A percentile compares a stretch with the other conserved stretches of the same genome.
phyloP scores from a whole-genome alignment of 2,113 vertebrate genomes.

The Alethe diademata region DNA sequence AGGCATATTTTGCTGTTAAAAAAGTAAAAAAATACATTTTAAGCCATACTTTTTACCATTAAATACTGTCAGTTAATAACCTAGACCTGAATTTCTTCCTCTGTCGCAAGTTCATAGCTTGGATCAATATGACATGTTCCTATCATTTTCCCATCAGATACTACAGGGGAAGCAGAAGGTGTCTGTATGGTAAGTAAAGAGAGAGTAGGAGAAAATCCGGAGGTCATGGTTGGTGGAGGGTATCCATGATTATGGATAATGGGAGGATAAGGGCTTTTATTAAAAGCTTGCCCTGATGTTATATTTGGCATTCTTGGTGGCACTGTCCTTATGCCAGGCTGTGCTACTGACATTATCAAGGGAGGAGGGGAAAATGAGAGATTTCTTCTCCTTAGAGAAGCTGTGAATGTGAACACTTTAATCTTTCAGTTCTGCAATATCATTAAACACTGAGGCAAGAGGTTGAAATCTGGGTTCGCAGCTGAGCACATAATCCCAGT shows the following conservation, averaged over 20 bases:
- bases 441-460: conserved; percentile 86
- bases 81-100: conserved; percentile 81
- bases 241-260: conserved; percentile 70
- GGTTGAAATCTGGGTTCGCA: conserved; percentile 87
- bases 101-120: conserved; percentile 65
- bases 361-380: conserved; percentile 85
- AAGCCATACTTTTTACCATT: background rate
- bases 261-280: conserved; percentile 72
- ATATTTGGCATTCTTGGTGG: conserved; percentile 78
- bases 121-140: conserved; percentile 58
- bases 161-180: conserved; percentile 76
- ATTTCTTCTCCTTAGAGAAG: conserved; percentile 70
- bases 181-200: conserved; percentile 80
- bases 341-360: conserved; percentile 87
- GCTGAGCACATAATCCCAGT: conserved; percentile 80
- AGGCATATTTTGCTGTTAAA: background rate
- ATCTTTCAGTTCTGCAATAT: conserved; percentile 87
- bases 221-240: conserved; percentile 78
- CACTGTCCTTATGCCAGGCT: conserved; percentile 85
- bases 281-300: conserved; percentile 63
- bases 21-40: background rate
- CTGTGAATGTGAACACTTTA: conserved; percentile 69
- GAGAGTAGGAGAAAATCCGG: conserved; percentile 85
- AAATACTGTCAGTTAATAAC: background rate
- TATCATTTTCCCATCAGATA: conserved; percentile 70